Evolutionary conservation across 2,797 vertebrate genomes (phyloP).

Genomic region (Pseudopleuronectes americanus): DNA sequence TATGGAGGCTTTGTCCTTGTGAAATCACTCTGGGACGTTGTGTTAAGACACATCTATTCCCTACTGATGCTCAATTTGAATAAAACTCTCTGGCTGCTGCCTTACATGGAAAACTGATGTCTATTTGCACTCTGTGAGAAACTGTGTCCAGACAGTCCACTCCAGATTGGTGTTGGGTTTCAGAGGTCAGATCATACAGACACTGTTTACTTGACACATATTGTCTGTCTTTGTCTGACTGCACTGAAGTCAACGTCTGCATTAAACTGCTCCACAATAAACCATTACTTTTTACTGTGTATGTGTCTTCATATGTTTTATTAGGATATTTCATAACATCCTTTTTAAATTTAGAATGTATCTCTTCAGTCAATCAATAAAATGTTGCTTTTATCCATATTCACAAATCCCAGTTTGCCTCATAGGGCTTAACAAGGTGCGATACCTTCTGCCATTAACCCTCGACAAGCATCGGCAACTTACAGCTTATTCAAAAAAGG

Average conservation of each 20-base stretch:
- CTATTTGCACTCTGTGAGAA: conserved; percentile 5
- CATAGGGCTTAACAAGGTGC: too few relatives aligned
- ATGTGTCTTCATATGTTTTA: too few relatives aligned
- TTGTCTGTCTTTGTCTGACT: background rate
- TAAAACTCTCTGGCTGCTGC: conserved; percentile 16
- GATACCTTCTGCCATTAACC: too few relatives aligned
- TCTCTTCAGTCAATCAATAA: too few relatives aligned
- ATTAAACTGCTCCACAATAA: background rate
- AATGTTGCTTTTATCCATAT: too few relatives aligned
- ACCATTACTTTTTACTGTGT: background rate
- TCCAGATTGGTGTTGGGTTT: background rate
- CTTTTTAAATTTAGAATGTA: too few relatives aligned
- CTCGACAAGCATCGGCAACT: too few relatives aligned
- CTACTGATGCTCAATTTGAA: background rate
- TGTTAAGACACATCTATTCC: background rate
- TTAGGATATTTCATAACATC: too few relatives aligned
- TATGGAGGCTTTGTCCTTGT: background rate
- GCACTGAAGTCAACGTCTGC: background rate
- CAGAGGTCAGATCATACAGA: background rate
- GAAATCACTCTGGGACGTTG: background rate
- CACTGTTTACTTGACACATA: background rate
- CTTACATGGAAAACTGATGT: conserved; percentile 61
- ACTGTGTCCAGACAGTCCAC: conserved; percentile 16
- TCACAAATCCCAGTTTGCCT: too few relatives aligned
- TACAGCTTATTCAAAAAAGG: too few relatives aligned